Base-by-base conservation (phyloP, 2,113 vertebrate species). In the Cavia porcellus region DNA sequence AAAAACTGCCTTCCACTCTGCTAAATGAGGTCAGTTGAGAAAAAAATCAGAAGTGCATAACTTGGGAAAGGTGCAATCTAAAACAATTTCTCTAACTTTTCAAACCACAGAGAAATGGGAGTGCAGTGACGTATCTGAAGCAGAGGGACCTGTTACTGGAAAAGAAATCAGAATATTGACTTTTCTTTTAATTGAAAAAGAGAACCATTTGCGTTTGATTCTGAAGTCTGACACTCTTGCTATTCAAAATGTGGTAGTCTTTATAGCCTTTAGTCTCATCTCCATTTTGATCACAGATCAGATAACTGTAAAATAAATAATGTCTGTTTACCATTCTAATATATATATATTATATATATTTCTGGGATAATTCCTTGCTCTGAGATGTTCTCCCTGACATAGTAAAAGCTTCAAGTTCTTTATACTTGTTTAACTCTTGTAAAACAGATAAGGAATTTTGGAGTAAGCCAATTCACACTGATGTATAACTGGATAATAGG, bases 1-100 rank as follows among this genome's bases (percentile, higher is more conserved):
- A 98, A 98, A 98, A 98, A 97, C 98, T 98, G 98, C 98, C 97
- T 99, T 99, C 98, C 98, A 98, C 98, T 96, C 95, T 97, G 98
- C 97, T 98, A 98, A 99, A 98, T 99, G 98, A 99, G 99, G 98
- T 98, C 97, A 98, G 96, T 4, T 2, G 74, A 61, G 92, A 24
- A 32, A 92, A 32, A 74, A 55, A 55, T 50, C 85, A 87, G 57
- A 98, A 94, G 93, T 64, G 3, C 77, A 12, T 86, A 97, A 96
- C 89, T 98, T 82, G 92, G 74, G 85, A 72, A 19, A 55, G 62
- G 28, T 82, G 84, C 72, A 90, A 86, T 96, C 97, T 95, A 90
- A 97, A 92, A 88, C 82, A 96, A 72, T 96, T 42, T 92, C 92
- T 96, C 47, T 22, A 45, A 30, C 19, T 93, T 47, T 96, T 96